A percentile compares a stretch with the other conserved stretches of the same genome.
phyloP scores from a whole-genome alignment of 2,113 vertebrate genomes.

The Triplophysa siluroides region DNA sequence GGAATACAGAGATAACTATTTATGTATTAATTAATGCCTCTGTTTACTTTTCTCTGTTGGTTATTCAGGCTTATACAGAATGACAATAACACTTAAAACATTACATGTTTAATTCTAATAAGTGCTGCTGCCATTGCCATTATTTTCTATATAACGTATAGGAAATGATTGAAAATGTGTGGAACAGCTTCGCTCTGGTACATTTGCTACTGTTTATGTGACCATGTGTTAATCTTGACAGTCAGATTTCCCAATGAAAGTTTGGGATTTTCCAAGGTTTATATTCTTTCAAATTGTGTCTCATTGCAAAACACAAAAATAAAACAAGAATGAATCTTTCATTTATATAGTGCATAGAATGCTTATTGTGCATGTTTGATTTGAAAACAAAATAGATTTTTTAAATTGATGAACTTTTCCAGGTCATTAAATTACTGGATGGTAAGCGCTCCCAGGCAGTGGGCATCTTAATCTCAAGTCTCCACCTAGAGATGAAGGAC shows the following conservation, averaged over 20 bases:
- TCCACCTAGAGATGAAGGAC: conserved; percentile 98
- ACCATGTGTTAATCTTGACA: conserved; percentile 39
- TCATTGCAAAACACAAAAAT: conserved; percentile 2
- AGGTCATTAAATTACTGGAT: conserved; percentile 94
- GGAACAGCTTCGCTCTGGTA: conserved; percentile 9
- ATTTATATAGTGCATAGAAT: not conserved
- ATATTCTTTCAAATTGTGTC: not conserved
- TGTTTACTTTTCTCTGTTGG: not conserved
- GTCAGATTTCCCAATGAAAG: not conserved
- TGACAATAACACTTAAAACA: too few relatives aligned
- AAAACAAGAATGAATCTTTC: too few relatives aligned
- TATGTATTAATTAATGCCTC: not conserved
- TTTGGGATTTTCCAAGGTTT: conserved; percentile 17
- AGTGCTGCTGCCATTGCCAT: too few relatives aligned
- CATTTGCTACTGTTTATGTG: conserved; percentile 35
- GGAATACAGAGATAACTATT: not conserved
- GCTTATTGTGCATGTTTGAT: not conserved
- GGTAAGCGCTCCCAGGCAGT: conserved; percentile 93
- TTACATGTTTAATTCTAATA: too few relatives aligned
- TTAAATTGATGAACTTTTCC: not conserved
- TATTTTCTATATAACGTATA: conserved; percentile 9
- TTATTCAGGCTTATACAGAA: not conserved
- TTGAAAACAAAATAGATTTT: not conserved
- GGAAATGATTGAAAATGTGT: conserved; percentile 32
- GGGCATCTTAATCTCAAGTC: conserved; percentile 96